Conservation (phyloP, 2,113 vertebrate species). For the Girardinichthys multiradiatus region DNA sequence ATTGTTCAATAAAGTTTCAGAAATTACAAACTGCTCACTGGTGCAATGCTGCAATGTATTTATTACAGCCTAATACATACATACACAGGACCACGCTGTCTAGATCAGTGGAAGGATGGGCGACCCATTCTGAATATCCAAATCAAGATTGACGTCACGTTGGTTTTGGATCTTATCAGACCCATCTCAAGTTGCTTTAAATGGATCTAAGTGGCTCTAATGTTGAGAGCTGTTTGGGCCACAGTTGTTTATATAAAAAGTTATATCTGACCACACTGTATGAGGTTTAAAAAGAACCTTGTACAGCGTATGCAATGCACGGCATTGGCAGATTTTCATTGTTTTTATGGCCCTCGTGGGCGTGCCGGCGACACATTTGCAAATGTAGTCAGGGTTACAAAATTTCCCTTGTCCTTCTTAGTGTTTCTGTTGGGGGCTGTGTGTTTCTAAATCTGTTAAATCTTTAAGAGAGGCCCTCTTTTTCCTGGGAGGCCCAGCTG, state of each 20-base stretch:
- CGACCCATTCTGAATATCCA: not conserved
- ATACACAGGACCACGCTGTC: not conserved
- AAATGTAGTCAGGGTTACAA: constrained; percentile 8
- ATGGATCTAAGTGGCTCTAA: no score
- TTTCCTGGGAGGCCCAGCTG: constrained; percentile 54
- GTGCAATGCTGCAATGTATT: no score
- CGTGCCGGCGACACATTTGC: constrained; percentile 5
- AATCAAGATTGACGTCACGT: not conserved
- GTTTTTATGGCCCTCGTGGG: constrained; percentile 6
- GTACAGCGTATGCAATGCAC: not conserved
- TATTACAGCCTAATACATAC: no score
- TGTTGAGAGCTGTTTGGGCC: no score
- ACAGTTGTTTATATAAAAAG: not conserved
- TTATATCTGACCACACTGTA: not conserved
- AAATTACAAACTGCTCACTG: no score
- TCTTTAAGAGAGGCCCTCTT: constrained; percentile 43
- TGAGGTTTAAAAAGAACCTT: not conserved
- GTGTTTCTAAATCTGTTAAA: constrained; percentile 47
- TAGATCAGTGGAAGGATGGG: not conserved
- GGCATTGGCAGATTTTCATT: not conserved
- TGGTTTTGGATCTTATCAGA: not conserved
- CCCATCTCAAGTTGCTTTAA: not conserved
- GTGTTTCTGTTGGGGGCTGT: constrained; percentile 26
- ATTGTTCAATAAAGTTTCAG: no score
- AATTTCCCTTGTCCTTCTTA: constrained; percentile 7